These are phyloP conservation scores for Ctenomys sociabilis DNA, from an alignment of 2,113 vertebrate genomes.

Conservation along the genomic window DNA sequence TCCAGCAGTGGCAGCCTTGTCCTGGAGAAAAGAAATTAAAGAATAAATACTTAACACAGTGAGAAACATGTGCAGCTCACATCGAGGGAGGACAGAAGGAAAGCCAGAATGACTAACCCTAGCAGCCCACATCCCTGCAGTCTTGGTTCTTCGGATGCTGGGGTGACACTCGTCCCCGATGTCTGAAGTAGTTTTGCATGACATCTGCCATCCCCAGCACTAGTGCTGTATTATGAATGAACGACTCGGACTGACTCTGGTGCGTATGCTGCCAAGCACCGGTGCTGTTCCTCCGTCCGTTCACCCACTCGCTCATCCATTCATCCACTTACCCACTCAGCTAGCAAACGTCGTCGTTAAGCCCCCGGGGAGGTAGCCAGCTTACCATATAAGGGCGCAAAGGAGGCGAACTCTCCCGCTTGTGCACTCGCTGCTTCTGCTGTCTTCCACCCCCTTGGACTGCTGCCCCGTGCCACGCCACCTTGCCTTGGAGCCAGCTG, in stretches of 20 bases:
- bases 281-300: background rate
- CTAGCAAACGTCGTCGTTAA: no score
- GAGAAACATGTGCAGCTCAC: background rate
- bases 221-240: background rate
- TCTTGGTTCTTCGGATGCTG: background rate
- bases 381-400: no score
- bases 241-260: background rate
- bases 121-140: background rate
- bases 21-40: background rate
- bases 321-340: background rate
- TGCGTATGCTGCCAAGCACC: no score
- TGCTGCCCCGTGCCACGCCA: no score
- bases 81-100: background rate
- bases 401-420: no score
- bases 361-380: no score
- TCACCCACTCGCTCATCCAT: background rate
- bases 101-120: no score
- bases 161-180: fast-evolving
- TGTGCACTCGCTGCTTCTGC: no score
- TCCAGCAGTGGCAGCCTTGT: background rate
- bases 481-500: no score
- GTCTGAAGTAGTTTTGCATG: background rate
- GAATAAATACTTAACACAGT: background rate
- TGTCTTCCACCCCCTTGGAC: no score
- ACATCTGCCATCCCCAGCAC: no score